A percentile compares a stretch with the other conserved stretches of the same genome.
These are phyloP conservation scores for Merodon equestris DNA, from an alignment of 2,888 invertebrate genomes.

Conservation along the genomic window DNA sequence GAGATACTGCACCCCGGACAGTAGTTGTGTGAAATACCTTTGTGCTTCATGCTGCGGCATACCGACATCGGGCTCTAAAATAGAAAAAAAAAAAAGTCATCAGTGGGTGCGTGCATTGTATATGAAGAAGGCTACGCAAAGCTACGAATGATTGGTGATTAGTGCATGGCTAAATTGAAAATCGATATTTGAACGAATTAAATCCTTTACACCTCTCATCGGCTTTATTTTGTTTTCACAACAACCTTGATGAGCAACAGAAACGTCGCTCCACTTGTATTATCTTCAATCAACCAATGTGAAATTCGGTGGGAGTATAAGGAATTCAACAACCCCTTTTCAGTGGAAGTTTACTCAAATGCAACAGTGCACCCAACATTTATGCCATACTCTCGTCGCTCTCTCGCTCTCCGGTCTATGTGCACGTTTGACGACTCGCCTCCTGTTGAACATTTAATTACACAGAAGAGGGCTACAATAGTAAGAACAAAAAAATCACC, in stretches of 20 bases:
- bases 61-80: slow-evolving; percentile 93
- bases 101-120: neutral
- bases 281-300: neutral
- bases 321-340: too few relatives aligned
- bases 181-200: slow-evolving; percentile 45
- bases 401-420: too few relatives aligned
- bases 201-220: too few relatives aligned
- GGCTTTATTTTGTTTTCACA: neutral
- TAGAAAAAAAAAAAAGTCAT: slow-evolving; percentile 6
- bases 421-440: neutral
- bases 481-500: too few relatives aligned
- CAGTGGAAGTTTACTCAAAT: neutral
- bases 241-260: slow-evolving; percentile 1
- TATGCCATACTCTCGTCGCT: neutral
- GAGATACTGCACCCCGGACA: slow-evolving; percentile 92
- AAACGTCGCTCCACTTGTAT: neutral
- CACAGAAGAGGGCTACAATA: neutral
- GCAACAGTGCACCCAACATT: slow-evolving; percentile 43
- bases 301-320: too few relatives aligned
- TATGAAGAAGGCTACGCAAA: slow-evolving; percentile 9
- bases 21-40: slow-evolving; percentile 91
- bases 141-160: slow-evolving; percentile 17
- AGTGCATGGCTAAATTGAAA: slow-evolving; percentile 45
- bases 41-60: slow-evolving; percentile 90
- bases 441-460: slow-evolving; percentile 32